Evolutionary conservation across 2,113 vertebrate genomes (phyloP).

Genomic region (Burhinus oedicnemus): DNA sequence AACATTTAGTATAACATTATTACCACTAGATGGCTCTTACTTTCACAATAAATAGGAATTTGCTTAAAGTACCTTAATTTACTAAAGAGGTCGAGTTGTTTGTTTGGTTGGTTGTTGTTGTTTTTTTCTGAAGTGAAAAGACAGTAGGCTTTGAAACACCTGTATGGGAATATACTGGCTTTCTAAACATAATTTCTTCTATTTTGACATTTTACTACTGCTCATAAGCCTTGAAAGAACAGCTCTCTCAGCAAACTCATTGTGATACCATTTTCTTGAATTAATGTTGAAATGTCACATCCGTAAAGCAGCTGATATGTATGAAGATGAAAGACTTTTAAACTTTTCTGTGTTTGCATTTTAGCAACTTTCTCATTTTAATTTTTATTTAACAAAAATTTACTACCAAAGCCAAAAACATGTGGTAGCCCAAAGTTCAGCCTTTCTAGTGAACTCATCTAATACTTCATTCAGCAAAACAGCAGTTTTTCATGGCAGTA

Average conservation of each 20-base stretch:
- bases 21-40: slow-evolving; percentile 69
- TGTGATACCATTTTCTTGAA: neutral
- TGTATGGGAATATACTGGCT: neutral
- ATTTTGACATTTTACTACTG: neutral
- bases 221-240: neutral
- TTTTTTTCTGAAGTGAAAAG: neutral
- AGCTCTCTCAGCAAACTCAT: neutral
- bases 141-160: neutral
- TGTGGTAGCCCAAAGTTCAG: neutral
- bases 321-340: neutral
- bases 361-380: neutral
- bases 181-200: neutral
- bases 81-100: neutral
- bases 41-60: neutral
- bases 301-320: neutral
- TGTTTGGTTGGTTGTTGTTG: neutral
- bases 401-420: neutral
- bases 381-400: neutral
- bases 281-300: neutral
- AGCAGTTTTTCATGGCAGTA: neutral
- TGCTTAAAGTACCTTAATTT: neutral
- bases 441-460: neutral
- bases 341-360: neutral
- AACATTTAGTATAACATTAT: neutral
- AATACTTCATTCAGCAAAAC: neutral